A percentile compares a stretch with the other conserved stretches of the same genome.
phyloP scores from a whole-genome alignment of 2,888 invertebrate genomes.

The Cosmia trapezina region DNA sequence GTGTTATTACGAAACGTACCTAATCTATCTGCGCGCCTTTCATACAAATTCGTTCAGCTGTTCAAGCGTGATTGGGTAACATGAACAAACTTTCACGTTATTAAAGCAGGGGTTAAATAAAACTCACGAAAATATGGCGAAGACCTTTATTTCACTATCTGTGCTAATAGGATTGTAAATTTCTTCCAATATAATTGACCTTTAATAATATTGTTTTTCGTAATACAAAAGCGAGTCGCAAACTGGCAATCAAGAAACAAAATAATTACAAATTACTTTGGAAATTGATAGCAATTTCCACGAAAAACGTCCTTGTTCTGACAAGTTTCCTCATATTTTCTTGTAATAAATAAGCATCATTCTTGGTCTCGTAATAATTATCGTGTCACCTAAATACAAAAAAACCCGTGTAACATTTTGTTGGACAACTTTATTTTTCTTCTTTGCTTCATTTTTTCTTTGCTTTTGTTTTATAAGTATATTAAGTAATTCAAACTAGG shows the following conservation, averaged over 20 bases:
- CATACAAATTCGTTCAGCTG: neutral
- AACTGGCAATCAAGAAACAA: neutral
- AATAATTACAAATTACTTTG: conserved; percentile 4
- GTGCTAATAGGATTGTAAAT: neutral
- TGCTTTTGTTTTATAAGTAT: neutral
- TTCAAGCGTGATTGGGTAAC: neutral
- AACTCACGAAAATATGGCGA: neutral
- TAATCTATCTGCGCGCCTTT: neutral
- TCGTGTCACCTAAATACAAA: conserved; percentile 1
- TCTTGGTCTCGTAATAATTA: neutral
- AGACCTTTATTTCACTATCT: neutral
- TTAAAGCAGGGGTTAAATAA: neutral
- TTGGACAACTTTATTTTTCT: neutral
- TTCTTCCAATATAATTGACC: neutral
- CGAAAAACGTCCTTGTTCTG: neutral
- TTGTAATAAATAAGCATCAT: neutral
- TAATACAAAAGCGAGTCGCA: neutral
- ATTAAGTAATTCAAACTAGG: too few relatives aligned
- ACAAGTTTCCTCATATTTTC: neutral
- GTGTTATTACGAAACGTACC: neutral
- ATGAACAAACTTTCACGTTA: neutral
- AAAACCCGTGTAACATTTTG: neutral
- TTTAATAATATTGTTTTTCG: neutral
- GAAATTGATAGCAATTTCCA: neutral
- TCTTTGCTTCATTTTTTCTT: neutral